These are phyloP conservation scores for Neolamprologus multifasciatus DNA, from an alignment of 2,797 vertebrate genomes.

Conservation along the genomic window DNA sequence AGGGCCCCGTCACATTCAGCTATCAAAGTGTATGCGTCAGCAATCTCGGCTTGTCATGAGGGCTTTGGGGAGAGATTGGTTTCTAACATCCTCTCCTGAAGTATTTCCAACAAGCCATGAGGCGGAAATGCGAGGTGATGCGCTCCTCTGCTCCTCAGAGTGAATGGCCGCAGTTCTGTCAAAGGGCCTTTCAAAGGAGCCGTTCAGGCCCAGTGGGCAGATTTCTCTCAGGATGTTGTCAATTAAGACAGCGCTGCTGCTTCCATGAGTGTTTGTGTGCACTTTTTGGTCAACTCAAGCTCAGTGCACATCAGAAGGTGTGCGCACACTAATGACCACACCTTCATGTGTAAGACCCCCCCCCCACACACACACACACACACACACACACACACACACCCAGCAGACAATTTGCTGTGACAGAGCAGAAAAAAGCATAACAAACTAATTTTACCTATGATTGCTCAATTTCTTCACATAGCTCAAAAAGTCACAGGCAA, in stretches of 20 bases:
- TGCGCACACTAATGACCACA: not conserved
- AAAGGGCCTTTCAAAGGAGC: not conserved
- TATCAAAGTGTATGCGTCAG: constrained; percentile 38
- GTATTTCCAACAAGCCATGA: constrained; percentile 1
- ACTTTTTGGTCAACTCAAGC: not conserved
- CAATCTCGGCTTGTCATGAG: constrained; percentile 38
- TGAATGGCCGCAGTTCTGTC: not conserved
- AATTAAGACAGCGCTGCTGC: not conserved
- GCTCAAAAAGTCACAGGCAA: not conserved
- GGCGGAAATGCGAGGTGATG: not conserved
- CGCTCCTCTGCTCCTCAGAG: not conserved
- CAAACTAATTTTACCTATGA: not conserved
- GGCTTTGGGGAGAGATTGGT: constrained; percentile 41
- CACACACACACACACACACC: too few species aligned
- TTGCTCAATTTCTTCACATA: not conserved
- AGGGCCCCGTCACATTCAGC: constrained; percentile 37
- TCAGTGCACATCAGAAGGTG: not conserved
- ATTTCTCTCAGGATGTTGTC: constrained; percentile 16
- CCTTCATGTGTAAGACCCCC: not conserved
- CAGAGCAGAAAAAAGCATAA: not conserved
- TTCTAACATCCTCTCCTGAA: constrained; percentile 35
- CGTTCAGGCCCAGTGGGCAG: not conserved
- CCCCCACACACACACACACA: too few species aligned
- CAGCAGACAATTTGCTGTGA: not conserved
- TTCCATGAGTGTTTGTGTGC: not conserved